A percentile compares a stretch with the other conserved stretches of the same genome.
These are phyloP conservation scores for Lasioglossum villosulum DNA, from an alignment of 2,888 invertebrate genomes.

Conservation along the genomic window DNA sequence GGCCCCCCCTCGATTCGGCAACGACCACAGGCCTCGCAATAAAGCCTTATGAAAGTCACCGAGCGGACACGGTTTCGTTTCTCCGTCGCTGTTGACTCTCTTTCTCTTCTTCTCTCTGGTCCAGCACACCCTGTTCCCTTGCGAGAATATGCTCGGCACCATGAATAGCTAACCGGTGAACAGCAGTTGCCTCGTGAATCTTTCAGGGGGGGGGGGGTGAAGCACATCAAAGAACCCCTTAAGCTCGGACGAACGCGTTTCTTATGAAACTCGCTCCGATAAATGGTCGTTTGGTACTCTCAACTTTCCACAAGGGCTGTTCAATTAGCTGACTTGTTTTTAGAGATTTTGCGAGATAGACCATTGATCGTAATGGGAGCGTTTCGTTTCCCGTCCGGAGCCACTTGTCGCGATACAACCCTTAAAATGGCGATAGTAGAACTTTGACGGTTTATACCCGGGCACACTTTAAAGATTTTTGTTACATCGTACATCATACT, in stretches of 20 bases:
- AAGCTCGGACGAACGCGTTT: not conserved
- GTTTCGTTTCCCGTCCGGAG: not conserved
- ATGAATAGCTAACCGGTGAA: conserved; percentile 48
- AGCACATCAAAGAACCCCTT: conserved; percentile 42
- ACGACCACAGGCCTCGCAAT: conserved; percentile 41
- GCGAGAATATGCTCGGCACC: conserved; percentile 28
- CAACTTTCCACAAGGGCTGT: not conserved
- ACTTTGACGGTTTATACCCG: not conserved
- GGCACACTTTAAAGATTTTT: not conserved
- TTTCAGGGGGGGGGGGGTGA: conserved; percentile 28
- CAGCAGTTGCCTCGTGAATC: conserved; percentile 36
- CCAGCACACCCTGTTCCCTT: not conserved
- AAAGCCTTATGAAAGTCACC: conserved; percentile 50
- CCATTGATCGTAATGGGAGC: not conserved
- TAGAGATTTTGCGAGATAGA: not conserved
- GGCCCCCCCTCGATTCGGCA: conserved; percentile 27
- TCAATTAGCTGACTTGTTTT: not conserved
- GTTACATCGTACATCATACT: too few relatives aligned
- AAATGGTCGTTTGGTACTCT: not conserved
- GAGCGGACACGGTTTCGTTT: not conserved
- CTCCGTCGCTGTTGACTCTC: not conserved
- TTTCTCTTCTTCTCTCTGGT: not conserved
- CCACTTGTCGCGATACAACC: too few relatives aligned
- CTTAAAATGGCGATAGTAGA: not conserved
- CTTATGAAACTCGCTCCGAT: not conserved